phyloP scores from a whole-genome alignment of 2,797 vertebrate species.

The Miichthys miiuy region DNA sequence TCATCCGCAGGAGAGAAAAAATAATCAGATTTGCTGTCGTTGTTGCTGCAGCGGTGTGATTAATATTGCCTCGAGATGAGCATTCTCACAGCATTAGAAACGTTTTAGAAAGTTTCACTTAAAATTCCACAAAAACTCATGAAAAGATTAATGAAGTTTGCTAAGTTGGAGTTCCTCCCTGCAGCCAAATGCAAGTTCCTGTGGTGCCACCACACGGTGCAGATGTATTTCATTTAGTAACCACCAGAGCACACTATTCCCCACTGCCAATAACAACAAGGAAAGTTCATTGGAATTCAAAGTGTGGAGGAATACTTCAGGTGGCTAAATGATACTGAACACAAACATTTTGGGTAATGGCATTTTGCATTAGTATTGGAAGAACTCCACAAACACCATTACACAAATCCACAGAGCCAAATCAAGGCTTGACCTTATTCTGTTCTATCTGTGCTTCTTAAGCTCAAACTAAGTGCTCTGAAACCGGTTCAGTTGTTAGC shows the following conservation, averaged over 20 bases:
- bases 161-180: conserved; percentile 23
- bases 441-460: conserved; percentile 26
- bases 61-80: conserved; percentile 16
- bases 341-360: conserved; percentile 38
- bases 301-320: conserved; percentile 17
- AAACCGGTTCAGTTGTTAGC: conserved; percentile 38
- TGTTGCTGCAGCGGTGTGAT: conserved; percentile 10
- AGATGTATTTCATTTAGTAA: conserved; percentile 61
- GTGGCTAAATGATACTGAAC: conserved; percentile 36
- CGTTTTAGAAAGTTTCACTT: conserved; percentile 27
- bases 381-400: conserved; percentile 34
- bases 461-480: conserved; percentile 36
- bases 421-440: conserved; percentile 50
- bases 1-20: conserved; percentile 2
- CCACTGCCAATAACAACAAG: conserved; percentile 13
- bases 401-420: conserved; percentile 38
- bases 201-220: conserved; percentile 10
- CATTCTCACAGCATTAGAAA: conserved; percentile 18
- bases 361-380: conserved; percentile 30
- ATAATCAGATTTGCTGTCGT: neutral
- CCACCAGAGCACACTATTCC: conserved; percentile 73
- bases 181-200: conserved; percentile 43
- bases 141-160: conserved; percentile 41
- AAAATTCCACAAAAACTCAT: conserved; percentile 13
- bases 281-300: conserved; percentile 20